Conservation (phyloP, 2,113 vertebrate genomes). For the Ciconia maguari region DNA sequence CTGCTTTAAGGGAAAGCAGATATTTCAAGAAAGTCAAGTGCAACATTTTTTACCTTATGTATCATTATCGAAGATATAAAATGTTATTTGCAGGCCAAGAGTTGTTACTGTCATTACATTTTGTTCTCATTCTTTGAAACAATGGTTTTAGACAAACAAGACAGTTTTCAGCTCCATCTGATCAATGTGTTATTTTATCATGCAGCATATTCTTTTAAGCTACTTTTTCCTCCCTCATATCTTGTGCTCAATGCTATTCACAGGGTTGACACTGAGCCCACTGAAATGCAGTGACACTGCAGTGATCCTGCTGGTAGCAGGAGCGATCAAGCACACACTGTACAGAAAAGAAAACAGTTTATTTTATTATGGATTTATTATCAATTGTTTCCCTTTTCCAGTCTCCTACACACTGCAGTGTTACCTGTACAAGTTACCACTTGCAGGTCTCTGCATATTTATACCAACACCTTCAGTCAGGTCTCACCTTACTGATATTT, state of each 20-base stretch:
- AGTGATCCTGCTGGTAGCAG: background rate
- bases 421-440: background rate
- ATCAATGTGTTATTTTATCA: background rate
- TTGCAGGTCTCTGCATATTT: background rate
- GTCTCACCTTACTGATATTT: background rate
- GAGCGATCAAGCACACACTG: background rate
- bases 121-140: background rate
- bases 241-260: background rate
- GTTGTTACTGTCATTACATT: background rate
- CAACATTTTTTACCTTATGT: background rate
- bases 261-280: background rate
- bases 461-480: background rate
- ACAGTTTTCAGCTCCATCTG: background rate
- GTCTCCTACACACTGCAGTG: background rate
- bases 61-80: background rate
- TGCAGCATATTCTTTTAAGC: background rate
- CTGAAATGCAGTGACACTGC: background rate
- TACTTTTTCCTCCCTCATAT: background rate
- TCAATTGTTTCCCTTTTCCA: background rate
- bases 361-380: background rate
- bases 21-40: background rate
- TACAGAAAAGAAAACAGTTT: background rate
- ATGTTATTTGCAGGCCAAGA: background rate
- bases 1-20: background rate
- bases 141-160: background rate